A percentile compares a stretch with the other conserved stretches of the same genome.
phyloP scores from a whole-genome alignment of 64 coral and sea anemone species.

The Acropora tenuis region DNA sequence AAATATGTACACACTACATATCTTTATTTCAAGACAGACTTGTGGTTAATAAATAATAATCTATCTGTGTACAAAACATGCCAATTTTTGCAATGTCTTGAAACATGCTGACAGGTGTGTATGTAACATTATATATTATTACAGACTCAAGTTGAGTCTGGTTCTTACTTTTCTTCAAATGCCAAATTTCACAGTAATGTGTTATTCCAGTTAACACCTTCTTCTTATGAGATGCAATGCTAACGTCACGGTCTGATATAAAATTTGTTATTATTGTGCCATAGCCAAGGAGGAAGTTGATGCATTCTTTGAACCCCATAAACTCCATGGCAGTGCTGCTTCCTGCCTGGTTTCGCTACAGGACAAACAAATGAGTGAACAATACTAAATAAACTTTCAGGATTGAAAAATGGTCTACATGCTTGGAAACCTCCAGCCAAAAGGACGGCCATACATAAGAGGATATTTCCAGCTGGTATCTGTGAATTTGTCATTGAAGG shows the following conservation, averaged over 20 bases:
- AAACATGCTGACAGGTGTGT: not conserved
- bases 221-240: conserved; percentile 1
- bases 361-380: not conserved
- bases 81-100: not conserved
- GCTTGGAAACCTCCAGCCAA: conserved; percentile 4
- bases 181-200: not conserved
- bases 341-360: conserved; percentile 9
- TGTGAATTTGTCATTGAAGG: conserved; percentile 22
- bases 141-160: not conserved
- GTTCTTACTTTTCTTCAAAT: not conserved
- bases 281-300: conserved; percentile 1
- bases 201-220: not conserved
- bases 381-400: not conserved
- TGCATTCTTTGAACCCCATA: conserved; percentile 25
- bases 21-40: too few species aligned
- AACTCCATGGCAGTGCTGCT: conserved; percentile 35
- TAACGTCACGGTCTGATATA: conserved; percentile 13
- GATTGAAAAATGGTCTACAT: not conserved
- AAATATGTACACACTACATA: too few species aligned
- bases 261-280: conserved; percentile 1
- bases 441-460: conserved; percentile 18
- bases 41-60: too few species aligned
- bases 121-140: not conserved
- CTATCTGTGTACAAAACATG: not conserved
- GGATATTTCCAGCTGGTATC: conserved; percentile 44